Evolutionary conservation across 2,888 invertebrate species (phyloP), one percentile per base, ranked within the genome.

Genomic region (Chrysolina americana): DNA sequence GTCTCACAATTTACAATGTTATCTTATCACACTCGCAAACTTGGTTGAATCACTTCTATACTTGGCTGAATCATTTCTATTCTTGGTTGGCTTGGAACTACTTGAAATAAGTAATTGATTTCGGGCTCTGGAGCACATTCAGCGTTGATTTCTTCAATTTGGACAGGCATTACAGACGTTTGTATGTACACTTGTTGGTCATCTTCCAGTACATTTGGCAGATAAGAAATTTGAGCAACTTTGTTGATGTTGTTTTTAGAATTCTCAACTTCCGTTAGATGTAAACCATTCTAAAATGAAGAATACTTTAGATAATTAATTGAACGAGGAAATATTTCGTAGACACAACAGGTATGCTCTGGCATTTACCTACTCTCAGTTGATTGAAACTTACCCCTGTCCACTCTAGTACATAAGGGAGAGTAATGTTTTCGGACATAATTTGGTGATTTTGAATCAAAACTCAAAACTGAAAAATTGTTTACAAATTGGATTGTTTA

Each of bases 21-120:
- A 36, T 6, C 0, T 36, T 36, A 36, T 36, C 36, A 36, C 36
- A 36, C 36, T 36, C 6, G 36, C 36, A 8, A 19, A 65, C 65
- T 65, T 70, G 10, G 68, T 17, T 63, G 17, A 19, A 86, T 79
- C 36, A 36, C 8, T 36, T 36, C 36, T 36, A 8, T 19, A 65
- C 53, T 64, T 70, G 10, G 68, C 21, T 63, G 17, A 19, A 70
- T 80, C 79, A 84, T 84, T 78, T 81, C 41, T 17, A 86, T 79
- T 79, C 84, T 83, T 64, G 86, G 76, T 74, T 87, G 86, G 76
- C 85, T 85, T 1, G 87, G 87, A 76, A 87, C 83, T 44, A 87
- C 80, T 72, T 86, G 82, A 78, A 86, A 86, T 10, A 86, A 78
- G 78, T 84, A 75, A 68, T 80, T 81, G 21, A 76, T 70, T 50